Percentiles rank a stretch among this genome's conserved stretches.
Conservation (phyloP, 1,140 invertebrate species). For the Drosophila punjabiensis region DNA sequence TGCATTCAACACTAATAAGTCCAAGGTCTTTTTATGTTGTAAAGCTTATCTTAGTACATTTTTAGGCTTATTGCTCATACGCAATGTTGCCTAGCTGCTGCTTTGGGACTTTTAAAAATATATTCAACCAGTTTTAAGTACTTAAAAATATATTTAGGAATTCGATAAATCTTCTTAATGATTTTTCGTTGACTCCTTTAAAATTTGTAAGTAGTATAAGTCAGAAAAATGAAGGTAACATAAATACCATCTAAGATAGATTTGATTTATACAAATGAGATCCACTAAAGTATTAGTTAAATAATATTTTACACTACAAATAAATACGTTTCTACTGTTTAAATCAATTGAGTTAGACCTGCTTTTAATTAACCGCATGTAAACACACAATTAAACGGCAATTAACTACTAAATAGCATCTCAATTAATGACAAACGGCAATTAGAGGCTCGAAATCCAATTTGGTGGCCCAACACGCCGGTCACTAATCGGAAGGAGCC, state of each 20-base stretch:
- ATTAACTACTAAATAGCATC: constrained; percentile 26
- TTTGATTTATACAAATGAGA: not conserved
- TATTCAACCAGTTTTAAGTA: too few species aligned
- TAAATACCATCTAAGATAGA: not conserved
- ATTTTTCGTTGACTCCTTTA: not conserved
- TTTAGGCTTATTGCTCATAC: not conserved
- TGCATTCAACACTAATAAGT: not conserved
- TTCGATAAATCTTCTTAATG: not conserved
- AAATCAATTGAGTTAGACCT: not conserved
- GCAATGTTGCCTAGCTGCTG: not conserved
- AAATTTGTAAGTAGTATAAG: not conserved
- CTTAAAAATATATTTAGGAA: not conserved
- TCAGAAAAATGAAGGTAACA: not conserved
- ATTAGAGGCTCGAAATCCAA: constrained; percentile 9
- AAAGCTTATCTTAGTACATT: not conserved
- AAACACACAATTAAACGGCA: constrained; percentile 24
- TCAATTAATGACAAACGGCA: constrained; percentile 31
- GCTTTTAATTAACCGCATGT: not conserved
- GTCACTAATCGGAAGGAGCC: constrained; percentile 7
- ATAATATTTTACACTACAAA: not conserved
- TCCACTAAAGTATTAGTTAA: not conserved
- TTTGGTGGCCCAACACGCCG: constrained; percentile 1
- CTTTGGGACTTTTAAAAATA: not conserved
- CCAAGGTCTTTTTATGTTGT: not conserved
- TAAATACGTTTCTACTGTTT: not conserved